These are phyloP conservation scores for Atta cephalotes DNA, from an alignment of 1,140 invertebrate species.

Conservation along the genomic window DNA sequence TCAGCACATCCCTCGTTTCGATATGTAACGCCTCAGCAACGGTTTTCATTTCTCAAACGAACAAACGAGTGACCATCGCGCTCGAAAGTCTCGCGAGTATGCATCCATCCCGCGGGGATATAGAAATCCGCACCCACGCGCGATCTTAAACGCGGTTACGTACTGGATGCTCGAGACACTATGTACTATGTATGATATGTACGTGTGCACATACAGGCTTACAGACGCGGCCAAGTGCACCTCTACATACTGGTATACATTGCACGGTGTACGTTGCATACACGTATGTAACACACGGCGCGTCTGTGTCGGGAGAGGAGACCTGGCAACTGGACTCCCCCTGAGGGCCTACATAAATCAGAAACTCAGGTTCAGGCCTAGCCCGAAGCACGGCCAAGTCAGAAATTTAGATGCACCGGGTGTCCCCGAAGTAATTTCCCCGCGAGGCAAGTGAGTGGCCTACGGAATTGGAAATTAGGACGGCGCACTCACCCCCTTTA, in stretches of 20 bases:
- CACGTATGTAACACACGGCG: not conserved
- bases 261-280: not conserved
- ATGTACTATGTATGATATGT: not conserved
- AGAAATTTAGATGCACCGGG: slow-evolving; percentile 80
- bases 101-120: slow-evolving; percentile 39
- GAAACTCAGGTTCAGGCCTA: slow-evolving; percentile 74
- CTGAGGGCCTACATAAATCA: slow-evolving; percentile 81
- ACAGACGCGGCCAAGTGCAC: slow-evolving; percentile 19
- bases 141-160: slow-evolving; percentile 35
- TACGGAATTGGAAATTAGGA: slow-evolving; percentile 56
- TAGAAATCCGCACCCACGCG: slow-evolving; percentile 58
- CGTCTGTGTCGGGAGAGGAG: slow-evolving; percentile 18
- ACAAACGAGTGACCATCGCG: slow-evolving; percentile 32
- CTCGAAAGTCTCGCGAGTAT: slow-evolving; percentile 37
- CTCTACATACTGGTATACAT: not conserved
- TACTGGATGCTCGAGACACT: slow-evolving; percentile 29
- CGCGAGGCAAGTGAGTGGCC: slow-evolving; percentile 22
- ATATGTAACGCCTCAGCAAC: not conserved
- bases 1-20: slow-evolving; percentile 21
- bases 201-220: not conserved
- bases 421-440: slow-evolving; percentile 66
- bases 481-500: not conserved
- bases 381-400: slow-evolving; percentile 69
- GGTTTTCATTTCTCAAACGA: slow-evolving; percentile 46
- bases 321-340: slow-evolving; percentile 80